A percentile compares a stretch with the other conserved stretches of the same genome.
Conservation (phyloP, 1,140 invertebrate species). For the Atta cephalotes region DNA sequence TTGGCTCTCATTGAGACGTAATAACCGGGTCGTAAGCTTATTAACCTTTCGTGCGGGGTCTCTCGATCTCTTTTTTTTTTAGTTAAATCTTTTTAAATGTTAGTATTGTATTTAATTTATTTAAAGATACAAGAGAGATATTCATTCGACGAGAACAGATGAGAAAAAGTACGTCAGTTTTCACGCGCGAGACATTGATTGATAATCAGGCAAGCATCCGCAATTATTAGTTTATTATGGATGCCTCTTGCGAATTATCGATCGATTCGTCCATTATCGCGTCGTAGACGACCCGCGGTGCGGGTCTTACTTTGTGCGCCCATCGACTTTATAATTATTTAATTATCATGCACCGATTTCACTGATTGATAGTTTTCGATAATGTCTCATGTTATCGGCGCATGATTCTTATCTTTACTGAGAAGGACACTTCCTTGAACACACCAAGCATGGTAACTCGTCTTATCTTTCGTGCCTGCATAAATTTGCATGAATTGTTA, state of each 20-base stretch:
- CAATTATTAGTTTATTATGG: slow-evolving; percentile 2
- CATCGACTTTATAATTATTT: not conserved
- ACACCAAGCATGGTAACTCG: not conserved
- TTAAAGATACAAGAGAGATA: too few relatives aligned
- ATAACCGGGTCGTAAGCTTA: slow-evolving; percentile 63
- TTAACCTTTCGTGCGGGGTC: slow-evolving; percentile 15
- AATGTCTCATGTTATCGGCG: not conserved
- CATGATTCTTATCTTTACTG: not conserved
- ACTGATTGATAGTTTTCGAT: slow-evolving; percentile 15
- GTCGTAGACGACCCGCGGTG: not conserved
- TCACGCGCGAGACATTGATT: not conserved
- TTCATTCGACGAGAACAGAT: not conserved
- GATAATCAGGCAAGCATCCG: not conserved
- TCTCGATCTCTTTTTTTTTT: not conserved
- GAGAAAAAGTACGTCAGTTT: not conserved
- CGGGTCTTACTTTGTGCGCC: not conserved
- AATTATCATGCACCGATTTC: not conserved
- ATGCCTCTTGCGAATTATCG: not conserved
- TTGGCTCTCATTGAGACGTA: slow-evolving; percentile 66
- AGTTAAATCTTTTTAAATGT: not conserved
- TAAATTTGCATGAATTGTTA: not conserved
- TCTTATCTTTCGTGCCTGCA: not conserved
- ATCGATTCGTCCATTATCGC: not conserved
- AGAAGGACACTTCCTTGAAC: not conserved
- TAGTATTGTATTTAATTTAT: not conserved